Evolutionary conservation across 2,797 vertebrate species (phyloP), one percentile per base, ranked within the genome.

Genomic region (Chaetophractus vellerosus): DNA sequence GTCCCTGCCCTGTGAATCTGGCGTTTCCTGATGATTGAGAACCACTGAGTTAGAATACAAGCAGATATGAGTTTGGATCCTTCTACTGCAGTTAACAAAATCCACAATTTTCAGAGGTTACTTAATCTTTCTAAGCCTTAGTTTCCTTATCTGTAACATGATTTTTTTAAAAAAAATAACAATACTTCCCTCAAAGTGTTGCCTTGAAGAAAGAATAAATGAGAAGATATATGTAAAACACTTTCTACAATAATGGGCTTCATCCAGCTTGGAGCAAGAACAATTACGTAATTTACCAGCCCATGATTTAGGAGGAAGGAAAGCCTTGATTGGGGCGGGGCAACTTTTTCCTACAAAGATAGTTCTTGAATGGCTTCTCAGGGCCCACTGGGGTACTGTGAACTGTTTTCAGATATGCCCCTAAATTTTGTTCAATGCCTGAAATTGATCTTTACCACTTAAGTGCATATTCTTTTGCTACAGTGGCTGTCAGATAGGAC

Each of bases 161-260:
- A 69, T 48, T 82, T 89, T 38, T 48, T 82, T 83, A 71, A 1
- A 36, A 1, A 36, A 91, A 90, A 66, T 68, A 84, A 33, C 41
- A 89, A 74, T 48, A 55, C 19, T 10, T 89, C n/a, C n/a, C 45
- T 93, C 38, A 85, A 91, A 84, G 36, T 1, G 28, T 26, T 84
- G 41, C n/a, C 96, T 74, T 76, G 55, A 52, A 83, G 50, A 93
- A 80, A 83, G 36, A 31, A 31, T 71, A 94, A 95, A 45, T 61
- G 33, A 59, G n/a, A 71, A 45, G 36, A 71, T 23, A 45, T 33
- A 84, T 31, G 9, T 57, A 92, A 80, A 92, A 61, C 5, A 41
- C 38, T 88, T 74, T 41, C 48, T 68, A 14, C 12, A 55, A 61
- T 59, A 6, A 24, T 19, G 63, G 36, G 16, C 9, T 78, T 41